phyloP scores from a whole-genome alignment of 2,888 invertebrate species.

The Periphyllus acericola region DNA sequence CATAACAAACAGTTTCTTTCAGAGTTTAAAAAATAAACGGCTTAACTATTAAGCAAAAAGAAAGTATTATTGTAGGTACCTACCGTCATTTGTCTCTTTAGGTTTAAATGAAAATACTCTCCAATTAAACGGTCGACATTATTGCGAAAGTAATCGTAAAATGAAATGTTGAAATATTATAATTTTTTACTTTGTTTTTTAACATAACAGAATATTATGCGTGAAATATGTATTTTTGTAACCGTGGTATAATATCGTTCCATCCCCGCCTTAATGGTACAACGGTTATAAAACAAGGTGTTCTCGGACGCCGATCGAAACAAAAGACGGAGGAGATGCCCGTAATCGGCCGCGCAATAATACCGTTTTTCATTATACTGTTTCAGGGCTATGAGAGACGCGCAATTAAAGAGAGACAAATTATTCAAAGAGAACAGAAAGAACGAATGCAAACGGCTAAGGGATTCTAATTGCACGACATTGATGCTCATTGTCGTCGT shows the following conservation, averaged over 20 bases:
- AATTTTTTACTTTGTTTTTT: no score
- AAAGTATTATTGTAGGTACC: no score
- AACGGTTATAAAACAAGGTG: neutral
- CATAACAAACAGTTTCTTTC: no score
- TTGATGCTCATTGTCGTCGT: conserved; percentile 89
- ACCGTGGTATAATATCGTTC: neutral
- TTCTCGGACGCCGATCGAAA: neutral
- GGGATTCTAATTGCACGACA: conserved; percentile 86
- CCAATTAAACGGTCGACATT: no score
- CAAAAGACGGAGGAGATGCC: neutral
- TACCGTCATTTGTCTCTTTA: no score
- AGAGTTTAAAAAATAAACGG: no score
- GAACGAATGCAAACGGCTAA: conserved; percentile 80
- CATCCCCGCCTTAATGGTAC: neutral
- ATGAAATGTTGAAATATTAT: neutral
- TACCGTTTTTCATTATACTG: neutral
- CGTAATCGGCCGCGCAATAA: neutral
- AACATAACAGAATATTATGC: no score
- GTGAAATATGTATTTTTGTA: neutral
- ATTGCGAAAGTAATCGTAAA: no score
- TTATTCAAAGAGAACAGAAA: conserved; percentile 82
- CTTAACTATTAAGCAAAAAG: no score
- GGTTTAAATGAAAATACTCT: no score
- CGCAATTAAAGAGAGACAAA: conserved; percentile 81
- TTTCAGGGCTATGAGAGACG: conserved; percentile 79